A percentile compares a stretch with the other conserved stretches of the same genome.
These are phyloP conservation scores for Drosophila quinaria DNA, from an alignment of 2,888 invertebrate genomes.

Conservation along the genomic window DNA sequence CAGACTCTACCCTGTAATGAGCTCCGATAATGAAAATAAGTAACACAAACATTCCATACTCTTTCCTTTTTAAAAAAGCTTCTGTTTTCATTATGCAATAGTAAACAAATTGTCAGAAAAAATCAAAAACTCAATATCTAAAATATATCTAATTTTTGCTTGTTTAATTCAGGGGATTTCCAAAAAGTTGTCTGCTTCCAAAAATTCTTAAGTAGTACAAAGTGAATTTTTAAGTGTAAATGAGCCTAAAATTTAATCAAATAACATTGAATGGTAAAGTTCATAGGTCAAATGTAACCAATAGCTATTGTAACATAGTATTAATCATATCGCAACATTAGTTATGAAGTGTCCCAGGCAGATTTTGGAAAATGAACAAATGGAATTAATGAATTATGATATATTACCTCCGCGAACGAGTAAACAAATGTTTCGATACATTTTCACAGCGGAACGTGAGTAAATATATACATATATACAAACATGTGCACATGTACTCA, in stretches of 20 bases:
- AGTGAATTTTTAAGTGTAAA: too few relatives aligned
- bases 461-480: background rate
- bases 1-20: background rate
- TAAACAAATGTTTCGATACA: slow-evolving; percentile 17
- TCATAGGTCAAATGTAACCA: slow-evolving; percentile 1
- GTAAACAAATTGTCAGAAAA: too few relatives aligned
- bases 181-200: too few relatives aligned
- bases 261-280: background rate
- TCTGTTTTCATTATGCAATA: too few relatives aligned
- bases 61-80: too few relatives aligned
- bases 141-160: too few relatives aligned
- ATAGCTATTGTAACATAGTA: slow-evolving; percentile 16
- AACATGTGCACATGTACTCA: background rate
- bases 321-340: slow-evolving; percentile 55
- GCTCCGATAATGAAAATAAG: background rate
- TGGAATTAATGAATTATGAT: slow-evolving; percentile 57
- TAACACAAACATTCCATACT: too few relatives aligned
- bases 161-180: too few relatives aligned
- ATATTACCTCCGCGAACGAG: slow-evolving; percentile 13
- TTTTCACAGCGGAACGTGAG: background rate
- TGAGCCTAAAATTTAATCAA: background rate
- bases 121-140: too few relatives aligned
- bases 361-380: slow-evolving; percentile 26
- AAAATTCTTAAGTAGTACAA: too few relatives aligned
- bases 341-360: slow-evolving; percentile 50